Evolutionary conservation across 2,797 vertebrate genomes (phyloP).

Genomic region (Phataginus tetradactyla): DNA sequence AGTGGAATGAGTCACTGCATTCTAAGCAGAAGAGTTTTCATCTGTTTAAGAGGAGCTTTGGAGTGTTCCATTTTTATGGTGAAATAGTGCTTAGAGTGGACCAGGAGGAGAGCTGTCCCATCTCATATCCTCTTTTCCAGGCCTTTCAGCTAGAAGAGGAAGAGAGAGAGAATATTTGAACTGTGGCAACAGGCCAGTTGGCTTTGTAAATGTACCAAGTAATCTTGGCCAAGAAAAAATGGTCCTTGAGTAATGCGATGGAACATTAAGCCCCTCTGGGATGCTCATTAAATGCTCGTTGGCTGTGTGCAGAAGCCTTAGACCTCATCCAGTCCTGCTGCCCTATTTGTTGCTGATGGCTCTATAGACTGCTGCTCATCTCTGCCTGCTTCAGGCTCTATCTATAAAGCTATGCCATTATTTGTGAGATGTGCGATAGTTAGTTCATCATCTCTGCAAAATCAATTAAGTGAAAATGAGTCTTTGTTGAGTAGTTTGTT

Average conservation of each 20-base stretch:
- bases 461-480: background rate
- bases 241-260: conserved; percentile 20
- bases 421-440: background rate
- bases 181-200: conserved; percentile 50
- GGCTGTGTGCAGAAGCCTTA: conserved; percentile 3
- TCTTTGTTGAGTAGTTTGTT: background rate
- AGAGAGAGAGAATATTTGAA: conserved; percentile 33
- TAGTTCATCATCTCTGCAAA: background rate
- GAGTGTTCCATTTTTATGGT: conserved; percentile 41
- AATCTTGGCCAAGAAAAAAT: conserved; percentile 38
- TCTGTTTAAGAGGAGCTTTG: conserved; percentile 27
- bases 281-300: conserved; percentile 53
- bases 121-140: conserved; percentile 3
- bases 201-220: conserved; percentile 47
- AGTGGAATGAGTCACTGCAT: conserved; percentile 71
- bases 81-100: conserved; percentile 39
- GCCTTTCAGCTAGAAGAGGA: background rate
- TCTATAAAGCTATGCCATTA: background rate
- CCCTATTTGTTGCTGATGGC: background rate
- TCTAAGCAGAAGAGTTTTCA: conserved; percentile 65
- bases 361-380: background rate
- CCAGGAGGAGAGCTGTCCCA: background rate
- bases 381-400: background rate
- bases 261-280: conserved; percentile 52
- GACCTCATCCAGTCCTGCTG: background rate